Percentiles rank a stretch among this genome's conserved stretches.
Evolutionary conservation across 1,140 invertebrate genomes (phyloP).

Genomic region (Drosophila murphyi): DNA sequence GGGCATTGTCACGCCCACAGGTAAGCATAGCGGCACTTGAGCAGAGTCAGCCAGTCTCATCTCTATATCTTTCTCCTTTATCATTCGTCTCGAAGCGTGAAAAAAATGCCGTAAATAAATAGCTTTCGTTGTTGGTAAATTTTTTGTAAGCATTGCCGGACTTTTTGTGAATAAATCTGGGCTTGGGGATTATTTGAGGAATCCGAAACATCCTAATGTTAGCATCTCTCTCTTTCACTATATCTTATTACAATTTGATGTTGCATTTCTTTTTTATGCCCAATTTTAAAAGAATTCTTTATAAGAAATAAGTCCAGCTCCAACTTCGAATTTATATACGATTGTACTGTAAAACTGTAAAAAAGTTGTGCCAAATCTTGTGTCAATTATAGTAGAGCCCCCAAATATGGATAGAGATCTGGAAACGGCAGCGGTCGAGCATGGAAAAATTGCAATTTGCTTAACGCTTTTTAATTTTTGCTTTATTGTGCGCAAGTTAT

Average conservation of each 20-base stretch:
- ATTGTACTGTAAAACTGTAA: too few relatives aligned
- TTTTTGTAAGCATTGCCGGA: conserved; percentile 30
- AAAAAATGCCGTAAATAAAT: conserved; percentile 63
- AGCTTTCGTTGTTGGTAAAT: conserved; percentile 35
- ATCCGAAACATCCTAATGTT: too few relatives aligned
- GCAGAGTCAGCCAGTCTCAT: conserved; percentile 1
- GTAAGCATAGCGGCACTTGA: conserved; percentile 32
- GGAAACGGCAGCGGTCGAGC: background rate
- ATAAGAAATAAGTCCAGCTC: too few relatives aligned
- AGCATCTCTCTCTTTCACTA: too few relatives aligned
- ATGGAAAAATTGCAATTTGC: conserved; percentile 58
- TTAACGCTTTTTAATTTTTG: conserved; percentile 83
- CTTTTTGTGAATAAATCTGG: background rate
- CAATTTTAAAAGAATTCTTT: too few relatives aligned
- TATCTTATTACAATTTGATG: too few relatives aligned
- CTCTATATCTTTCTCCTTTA: background rate
- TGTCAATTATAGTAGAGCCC: too few relatives aligned
- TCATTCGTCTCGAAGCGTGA: conserved; percentile 30
- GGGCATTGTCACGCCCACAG: conserved; percentile 41
- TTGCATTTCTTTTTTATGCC: too few relatives aligned
- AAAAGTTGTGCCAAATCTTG: too few relatives aligned
- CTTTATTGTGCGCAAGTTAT: conserved; percentile 81
- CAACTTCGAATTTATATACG: too few relatives aligned
- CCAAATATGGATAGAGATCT: too few relatives aligned
- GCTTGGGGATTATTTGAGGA: too few relatives aligned